Percentiles rank a stretch among this genome's conserved stretches.
Evolutionary conservation across 2,888 invertebrate genomes (phyloP).

Genomic region (Agonum fuliginosum): DNA sequence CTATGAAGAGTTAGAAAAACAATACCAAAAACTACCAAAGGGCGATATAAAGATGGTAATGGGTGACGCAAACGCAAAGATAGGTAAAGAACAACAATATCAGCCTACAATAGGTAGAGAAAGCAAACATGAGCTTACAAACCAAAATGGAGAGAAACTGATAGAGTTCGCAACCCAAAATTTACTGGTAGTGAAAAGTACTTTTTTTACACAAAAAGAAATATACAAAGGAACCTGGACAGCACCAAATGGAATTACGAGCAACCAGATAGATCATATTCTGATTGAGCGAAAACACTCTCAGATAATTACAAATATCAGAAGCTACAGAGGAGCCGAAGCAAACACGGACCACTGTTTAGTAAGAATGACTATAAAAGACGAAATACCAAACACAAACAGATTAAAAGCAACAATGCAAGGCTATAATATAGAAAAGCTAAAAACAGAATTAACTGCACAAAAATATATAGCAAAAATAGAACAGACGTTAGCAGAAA

Average conservation of each 20-base stretch:
- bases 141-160: conserved; percentile 61
- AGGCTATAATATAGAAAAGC: too few relatives aligned
- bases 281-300: conserved; percentile 47
- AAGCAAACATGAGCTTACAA: conserved; percentile 59
- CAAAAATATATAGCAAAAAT: not conserved
- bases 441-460: not conserved
- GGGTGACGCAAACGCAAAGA: conserved; percentile 62
- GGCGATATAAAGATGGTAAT: conserved; percentile 61
- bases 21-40: conserved; percentile 54
- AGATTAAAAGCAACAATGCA: too few relatives aligned
- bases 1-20: conserved; percentile 61
- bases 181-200: conserved; percentile 58
- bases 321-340: conserved; percentile 58
- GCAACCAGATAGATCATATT: conserved; percentile 60
- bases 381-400: conserved; percentile 53
- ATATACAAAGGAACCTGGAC: conserved; percentile 51
- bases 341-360: conserved; percentile 60
- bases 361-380: conserved; percentile 44
- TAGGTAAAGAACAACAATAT: conserved; percentile 62
- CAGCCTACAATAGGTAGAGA: conserved; percentile 60
- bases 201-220: conserved; percentile 31
- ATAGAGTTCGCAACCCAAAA: conserved; percentile 54
- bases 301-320: conserved; percentile 50
- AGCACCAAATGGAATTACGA: conserved; percentile 44
- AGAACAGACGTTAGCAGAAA: not conserved